Conservation (phyloP, 2,888 invertebrate species). For the Hirudinaria manillensis region DNA sequence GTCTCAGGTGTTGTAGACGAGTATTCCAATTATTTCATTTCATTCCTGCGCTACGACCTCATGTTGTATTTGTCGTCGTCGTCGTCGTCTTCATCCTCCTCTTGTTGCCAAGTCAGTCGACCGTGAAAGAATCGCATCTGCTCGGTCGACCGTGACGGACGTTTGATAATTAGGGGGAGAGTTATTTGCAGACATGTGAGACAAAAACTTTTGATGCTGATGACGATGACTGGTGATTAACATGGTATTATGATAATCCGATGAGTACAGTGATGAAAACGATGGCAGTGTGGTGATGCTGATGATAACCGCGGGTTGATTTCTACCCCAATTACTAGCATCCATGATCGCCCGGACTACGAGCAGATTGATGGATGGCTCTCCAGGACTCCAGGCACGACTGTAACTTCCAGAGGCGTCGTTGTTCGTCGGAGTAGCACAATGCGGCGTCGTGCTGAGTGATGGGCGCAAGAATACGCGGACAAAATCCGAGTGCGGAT, state of each 20-base stretch:
- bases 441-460: neutral
- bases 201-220: too few species aligned
- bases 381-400: neutral
- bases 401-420: constrained; percentile 11
- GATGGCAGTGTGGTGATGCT: neutral
- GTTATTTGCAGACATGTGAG: too few species aligned
- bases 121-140: constrained; percentile 4
- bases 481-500: neutral
- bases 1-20: too few species aligned
- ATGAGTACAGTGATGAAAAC: neutral
- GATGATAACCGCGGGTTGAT: neutral
- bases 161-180: too few species aligned
- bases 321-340: too few species aligned
- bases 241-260: neutral
- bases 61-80: too few species aligned
- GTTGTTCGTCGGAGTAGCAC: neutral
- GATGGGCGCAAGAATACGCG: constrained; percentile 8
- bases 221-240: neutral
- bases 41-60: too few species aligned
- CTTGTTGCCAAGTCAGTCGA: constrained; percentile 1
- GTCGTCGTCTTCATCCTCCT: too few species aligned
- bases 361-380: too few species aligned
- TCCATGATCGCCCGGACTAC: too few species aligned
- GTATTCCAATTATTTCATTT: too few species aligned
- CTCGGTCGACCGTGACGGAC: neutral